Base-by-base conservation (phyloP, 2,113 vertebrate genomes). In the Aldabrachelys gigantea region DNA sequence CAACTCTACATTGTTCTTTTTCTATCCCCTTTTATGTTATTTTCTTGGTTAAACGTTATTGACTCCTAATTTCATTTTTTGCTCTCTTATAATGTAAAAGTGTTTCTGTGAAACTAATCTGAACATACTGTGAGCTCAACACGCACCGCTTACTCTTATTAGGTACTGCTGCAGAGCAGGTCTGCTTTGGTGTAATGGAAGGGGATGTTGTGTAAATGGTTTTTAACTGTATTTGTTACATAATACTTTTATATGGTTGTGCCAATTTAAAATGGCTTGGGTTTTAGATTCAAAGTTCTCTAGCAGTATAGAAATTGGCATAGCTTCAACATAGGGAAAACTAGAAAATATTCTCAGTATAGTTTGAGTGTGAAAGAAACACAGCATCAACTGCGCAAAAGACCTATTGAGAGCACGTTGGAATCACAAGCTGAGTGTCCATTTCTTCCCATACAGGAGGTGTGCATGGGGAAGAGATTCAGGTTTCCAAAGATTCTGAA, bases 81-180 rank as follows among this genome's bases (percentile, higher is more conserved):
- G 90, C 84, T 56, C 91, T 89, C 57, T 88, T 80, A 95, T 92
- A 89, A 96, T 62, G 41, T 62, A 80, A 17, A 69, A 90, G 94
- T 90, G 78, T 88, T 89, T 29, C 59, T 84, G 59, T 85, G 91
- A 89, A 94, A 92, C 24, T 69, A 83, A 84, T 86, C 91, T 69
- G 87, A 84, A 17, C 92, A 84, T 11, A 84, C 94, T 95, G 95
- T 87, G 94, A 96, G 88, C 87, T 91, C 95, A 97, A 97, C 91
- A 93, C 24, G 57, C 49, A 16, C 17, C 59, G 76, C 89, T 95
- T 76, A 83, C 94, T 96, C 89, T 85, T 94, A 84, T 35, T 75
- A 80, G 85, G 41, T 9, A 80, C 57, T 80, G 79, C 84, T 91
- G 90, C 84, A 96, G 91, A 91, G 90, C 83, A 94, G 79, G 69